Percentiles rank a stretch among this genome's conserved stretches.
phyloP scores from a whole-genome alignment of 2,113 vertebrate species.

The Ceyx melanurus region DNA sequence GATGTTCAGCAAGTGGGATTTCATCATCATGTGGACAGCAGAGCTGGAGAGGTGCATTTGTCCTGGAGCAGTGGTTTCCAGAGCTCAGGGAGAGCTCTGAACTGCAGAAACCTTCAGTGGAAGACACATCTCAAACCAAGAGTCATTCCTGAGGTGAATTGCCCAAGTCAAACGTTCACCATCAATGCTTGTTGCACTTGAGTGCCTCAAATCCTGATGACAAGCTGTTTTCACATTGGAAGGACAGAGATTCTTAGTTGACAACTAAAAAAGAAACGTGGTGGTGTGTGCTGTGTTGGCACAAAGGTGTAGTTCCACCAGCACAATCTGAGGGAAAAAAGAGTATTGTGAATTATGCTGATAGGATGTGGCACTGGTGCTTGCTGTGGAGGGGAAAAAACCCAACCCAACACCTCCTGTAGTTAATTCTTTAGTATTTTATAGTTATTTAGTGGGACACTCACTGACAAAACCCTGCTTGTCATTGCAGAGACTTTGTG shows the following conservation, averaged over 20 bases:
- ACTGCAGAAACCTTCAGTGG: too few relatives aligned
- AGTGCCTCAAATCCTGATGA: neutral
- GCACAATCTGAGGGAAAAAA: neutral
- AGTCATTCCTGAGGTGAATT: neutral
- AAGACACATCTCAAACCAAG: neutral
- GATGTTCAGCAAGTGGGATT: neutral
- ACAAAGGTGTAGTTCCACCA: neutral
- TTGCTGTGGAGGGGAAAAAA: neutral
- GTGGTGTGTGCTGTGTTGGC: neutral
- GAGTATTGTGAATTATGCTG: neutral
- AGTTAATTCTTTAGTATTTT: neutral
- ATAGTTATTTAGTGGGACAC: neutral
- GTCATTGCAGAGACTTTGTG: conserved; percentile 88
- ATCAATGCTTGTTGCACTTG: neutral
- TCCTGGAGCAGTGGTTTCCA: too few relatives aligned
- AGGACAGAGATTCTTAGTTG: neutral
- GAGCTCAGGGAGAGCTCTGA: too few relatives aligned
- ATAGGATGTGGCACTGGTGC: neutral
- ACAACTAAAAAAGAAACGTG: neutral
- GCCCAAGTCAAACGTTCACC: neutral
- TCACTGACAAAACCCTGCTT: neutral
- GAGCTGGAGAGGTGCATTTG: conserved; percentile 2
- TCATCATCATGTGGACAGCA: conserved; percentile 43
- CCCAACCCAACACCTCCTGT: neutral
- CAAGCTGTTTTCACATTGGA: neutral